Conservation (phyloP, 2,888 invertebrate genomes). For the Megastigmus dorsalis region DNA sequence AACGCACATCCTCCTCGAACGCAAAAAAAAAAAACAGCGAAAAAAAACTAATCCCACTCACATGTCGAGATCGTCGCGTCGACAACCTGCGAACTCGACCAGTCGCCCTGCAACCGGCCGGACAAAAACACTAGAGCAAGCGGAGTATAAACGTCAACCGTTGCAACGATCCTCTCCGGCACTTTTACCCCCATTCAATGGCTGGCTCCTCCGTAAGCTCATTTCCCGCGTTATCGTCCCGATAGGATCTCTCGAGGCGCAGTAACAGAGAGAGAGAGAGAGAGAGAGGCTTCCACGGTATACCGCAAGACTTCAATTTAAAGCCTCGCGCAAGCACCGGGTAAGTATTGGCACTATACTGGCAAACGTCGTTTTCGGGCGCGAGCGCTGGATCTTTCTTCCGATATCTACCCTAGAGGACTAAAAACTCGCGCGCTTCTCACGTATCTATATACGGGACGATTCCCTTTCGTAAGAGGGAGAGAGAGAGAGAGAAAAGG, state of each 20-base stretch:
- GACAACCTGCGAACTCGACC: too few relatives aligned
- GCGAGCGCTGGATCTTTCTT: too few relatives aligned
- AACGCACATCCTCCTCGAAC: too few relatives aligned
- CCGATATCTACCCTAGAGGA: too few relatives aligned
- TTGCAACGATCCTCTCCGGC: background rate
- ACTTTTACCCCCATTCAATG: background rate
- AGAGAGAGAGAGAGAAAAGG: too few relatives aligned
- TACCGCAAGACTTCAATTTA: conserved; percentile 22
- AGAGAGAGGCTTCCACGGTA: too few relatives aligned
- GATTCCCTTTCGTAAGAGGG: too few relatives aligned
- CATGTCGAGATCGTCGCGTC: too few relatives aligned
- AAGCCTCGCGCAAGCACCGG: background rate
- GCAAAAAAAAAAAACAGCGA: background rate
- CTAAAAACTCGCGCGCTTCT: too few relatives aligned
- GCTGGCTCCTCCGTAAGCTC: conserved; percentile 4
- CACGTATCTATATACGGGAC: too few relatives aligned
- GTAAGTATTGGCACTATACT: background rate
- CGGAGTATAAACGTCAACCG: conserved; percentile 3
- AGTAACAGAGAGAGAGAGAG: too few relatives aligned
- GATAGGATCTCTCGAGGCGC: conserved; percentile 16
- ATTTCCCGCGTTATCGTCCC: conserved; percentile 41
- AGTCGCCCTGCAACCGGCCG: too few relatives aligned
- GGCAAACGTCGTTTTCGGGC: background rate
- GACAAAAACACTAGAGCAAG: background rate
- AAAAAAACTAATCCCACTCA: background rate